Conservation (phyloP, 2,888 invertebrate genomes). For the Aporophyla nigra region DNA sequence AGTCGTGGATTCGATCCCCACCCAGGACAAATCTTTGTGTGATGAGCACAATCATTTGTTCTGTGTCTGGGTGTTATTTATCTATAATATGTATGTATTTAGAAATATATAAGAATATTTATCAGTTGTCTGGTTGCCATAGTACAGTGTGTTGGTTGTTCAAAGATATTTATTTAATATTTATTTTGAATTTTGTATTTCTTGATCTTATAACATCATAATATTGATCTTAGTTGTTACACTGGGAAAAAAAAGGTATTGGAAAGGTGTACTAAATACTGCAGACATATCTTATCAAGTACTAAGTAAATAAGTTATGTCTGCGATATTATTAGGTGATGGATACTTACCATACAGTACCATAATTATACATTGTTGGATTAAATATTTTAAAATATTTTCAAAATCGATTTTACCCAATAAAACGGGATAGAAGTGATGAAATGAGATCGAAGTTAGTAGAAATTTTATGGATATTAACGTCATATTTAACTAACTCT, state of each 20-base stretch:
- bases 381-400: not conserved
- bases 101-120: too few species aligned
- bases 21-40: too few species aligned
- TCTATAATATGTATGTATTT: too few species aligned
- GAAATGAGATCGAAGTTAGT: too few species aligned
- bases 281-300: conserved; percentile 7
- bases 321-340: not conserved
- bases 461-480: not conserved
- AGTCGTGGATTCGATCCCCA: too few species aligned
- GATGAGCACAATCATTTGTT: too few species aligned
- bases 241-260: not conserved
- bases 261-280: not conserved
- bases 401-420: not conserved
- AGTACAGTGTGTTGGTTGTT: too few species aligned
- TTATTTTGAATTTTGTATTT: not conserved
- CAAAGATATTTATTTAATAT: too few species aligned
- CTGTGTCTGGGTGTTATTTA: too few species aligned
- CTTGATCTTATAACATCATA: not conserved
- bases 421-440: not conserved
- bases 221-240: not conserved
- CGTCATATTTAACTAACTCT: not conserved
- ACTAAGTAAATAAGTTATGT: not conserved
- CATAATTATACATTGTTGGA: not conserved
- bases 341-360: not conserved
- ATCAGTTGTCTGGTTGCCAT: too few species aligned